Evolutionary conservation across 2,113 vertebrate genomes (phyloP).

Genomic region (Hystrix brachyura): DNA sequence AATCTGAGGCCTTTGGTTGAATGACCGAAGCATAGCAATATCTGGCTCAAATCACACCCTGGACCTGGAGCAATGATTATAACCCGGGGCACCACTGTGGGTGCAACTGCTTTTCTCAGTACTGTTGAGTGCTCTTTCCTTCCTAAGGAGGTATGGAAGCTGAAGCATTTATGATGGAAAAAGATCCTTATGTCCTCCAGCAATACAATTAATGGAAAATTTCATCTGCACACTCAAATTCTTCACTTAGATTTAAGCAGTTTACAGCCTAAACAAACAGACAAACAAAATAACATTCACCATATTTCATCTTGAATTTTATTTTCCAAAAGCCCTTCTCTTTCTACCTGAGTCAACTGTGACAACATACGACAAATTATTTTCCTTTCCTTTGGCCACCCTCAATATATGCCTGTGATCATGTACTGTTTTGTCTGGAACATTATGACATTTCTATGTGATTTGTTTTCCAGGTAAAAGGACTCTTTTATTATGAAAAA

Average conservation of each 20-base stretch:
- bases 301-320: conserved; percentile 38
- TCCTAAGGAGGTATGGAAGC: not conserved
- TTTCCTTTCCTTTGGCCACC: conserved; percentile 73
- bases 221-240: conserved; percentile 43
- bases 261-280: not conserved
- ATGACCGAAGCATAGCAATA: not conserved
- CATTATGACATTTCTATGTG: conserved; percentile 67
- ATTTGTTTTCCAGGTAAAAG: conserved; percentile 69
- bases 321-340: not conserved
- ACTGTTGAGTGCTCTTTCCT: not conserved
- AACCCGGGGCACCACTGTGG: not conserved
- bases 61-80: conserved; percentile 12
- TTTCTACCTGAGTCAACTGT: conserved; percentile 45
- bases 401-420: conserved; percentile 63
- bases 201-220: conserved; percentile 42
- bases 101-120: not conserved
- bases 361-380: conserved; percentile 48
- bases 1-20: conserved; percentile 53
- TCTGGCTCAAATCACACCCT: not conserved
- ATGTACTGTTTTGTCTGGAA: conserved; percentile 14
- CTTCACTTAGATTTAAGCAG: not conserved
- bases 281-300: not conserved
- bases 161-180: conserved; percentile 41
- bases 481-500: conserved; percentile 71
- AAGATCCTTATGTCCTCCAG: not conserved